Evolutionary conservation across 2,113 vertebrate genomes (phyloP).

Genomic region (Artemisiospiza belli): DNA sequence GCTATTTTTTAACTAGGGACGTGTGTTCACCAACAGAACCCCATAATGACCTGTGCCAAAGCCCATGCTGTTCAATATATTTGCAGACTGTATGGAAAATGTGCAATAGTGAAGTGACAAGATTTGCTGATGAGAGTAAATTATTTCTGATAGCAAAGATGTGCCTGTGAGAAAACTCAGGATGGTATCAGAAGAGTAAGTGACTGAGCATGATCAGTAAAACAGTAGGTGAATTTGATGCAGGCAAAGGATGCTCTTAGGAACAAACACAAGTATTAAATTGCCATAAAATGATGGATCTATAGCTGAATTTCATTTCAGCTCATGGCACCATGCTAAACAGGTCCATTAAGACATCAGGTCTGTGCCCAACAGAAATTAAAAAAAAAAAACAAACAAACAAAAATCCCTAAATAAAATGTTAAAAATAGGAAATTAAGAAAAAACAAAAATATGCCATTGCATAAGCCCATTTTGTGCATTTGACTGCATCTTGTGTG

Average conservation of each 20-base stretch:
- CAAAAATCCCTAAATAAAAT: neutral
- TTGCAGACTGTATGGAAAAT: neutral
- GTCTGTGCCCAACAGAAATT: neutral
- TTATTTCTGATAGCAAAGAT: neutral
- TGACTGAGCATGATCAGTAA: neutral
- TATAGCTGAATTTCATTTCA: neutral
- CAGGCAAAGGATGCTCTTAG: neutral
- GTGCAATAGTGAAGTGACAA: neutral
- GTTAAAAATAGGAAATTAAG: neutral
- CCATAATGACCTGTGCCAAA: neutral
- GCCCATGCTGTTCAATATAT: neutral
- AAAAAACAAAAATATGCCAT: neutral
- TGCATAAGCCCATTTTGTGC: neutral
- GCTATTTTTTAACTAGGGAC: neutral
- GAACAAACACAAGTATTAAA: neutral
- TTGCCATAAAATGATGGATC: neutral
- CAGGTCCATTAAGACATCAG: neutral
- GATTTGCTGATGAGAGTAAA: neutral
- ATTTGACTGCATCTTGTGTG: neutral
- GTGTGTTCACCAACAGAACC: neutral
- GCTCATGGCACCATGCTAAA: neutral
- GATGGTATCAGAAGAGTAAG: neutral
- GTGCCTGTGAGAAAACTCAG: neutral
- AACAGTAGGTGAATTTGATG: neutral
- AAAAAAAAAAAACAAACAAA: too few species aligned